These are phyloP conservation scores for Tachycineta bicolor DNA, from an alignment of 2,113 vertebrate species.

Conservation along the genomic window DNA sequence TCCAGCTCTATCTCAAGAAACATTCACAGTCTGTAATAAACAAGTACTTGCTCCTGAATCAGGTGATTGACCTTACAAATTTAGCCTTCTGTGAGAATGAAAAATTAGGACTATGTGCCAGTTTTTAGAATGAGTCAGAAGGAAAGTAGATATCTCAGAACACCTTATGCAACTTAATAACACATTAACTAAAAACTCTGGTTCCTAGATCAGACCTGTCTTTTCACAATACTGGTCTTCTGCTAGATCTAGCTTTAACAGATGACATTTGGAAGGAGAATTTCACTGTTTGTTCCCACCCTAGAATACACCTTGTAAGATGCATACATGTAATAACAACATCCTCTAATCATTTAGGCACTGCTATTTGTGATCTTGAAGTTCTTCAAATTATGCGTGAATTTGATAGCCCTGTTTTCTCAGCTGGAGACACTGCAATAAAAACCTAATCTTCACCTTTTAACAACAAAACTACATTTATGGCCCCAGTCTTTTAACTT, in stretches of 20 bases:
- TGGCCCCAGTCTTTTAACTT: not conserved
- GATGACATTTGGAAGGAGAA: not conserved
- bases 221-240: not conserved
- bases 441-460: not conserved
- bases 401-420: not conserved
- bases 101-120: not conserved
- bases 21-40: not conserved
- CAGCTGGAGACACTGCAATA: not conserved
- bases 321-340: not conserved
- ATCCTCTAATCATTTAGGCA: not conserved
- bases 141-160: not conserved
- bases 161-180: not conserved
- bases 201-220: not conserved
- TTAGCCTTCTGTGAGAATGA: not conserved
- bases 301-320: not conserved
- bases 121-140: not conserved
- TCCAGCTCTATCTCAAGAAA: not conserved
- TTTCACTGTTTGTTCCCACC: not conserved
- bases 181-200: not conserved
- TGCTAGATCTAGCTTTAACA: not conserved
- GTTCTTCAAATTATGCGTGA: not conserved
- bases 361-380: not conserved
- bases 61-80: not conserved
- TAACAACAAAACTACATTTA: not conserved
- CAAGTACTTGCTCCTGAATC: not conserved